Percentiles rank a stretch among this genome's conserved stretches.
Evolutionary conservation across 2,113 vertebrate genomes (phyloP).

Genomic region (Terrapene triunguis): DNA sequence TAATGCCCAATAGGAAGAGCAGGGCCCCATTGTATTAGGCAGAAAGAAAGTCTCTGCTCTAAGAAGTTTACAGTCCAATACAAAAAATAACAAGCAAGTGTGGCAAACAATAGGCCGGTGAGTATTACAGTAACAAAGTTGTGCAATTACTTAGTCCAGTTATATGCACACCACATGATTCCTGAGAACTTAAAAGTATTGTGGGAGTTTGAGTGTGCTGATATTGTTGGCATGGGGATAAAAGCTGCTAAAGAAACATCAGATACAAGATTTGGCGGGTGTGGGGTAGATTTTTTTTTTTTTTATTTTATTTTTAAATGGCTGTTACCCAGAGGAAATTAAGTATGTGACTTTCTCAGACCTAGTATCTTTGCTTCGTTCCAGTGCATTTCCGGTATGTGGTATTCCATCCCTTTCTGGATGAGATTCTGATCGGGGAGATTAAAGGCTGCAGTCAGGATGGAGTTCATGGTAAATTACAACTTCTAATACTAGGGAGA

Average conservation of each 20-base stretch:
- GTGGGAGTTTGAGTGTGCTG: accelerated
- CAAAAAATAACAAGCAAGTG: background rate
- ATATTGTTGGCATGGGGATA: background rate
- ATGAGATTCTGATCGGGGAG: slow-evolving; percentile 93
- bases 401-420: slow-evolving; percentile 96
- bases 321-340: slow-evolving; percentile 22
- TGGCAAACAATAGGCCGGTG: background rate
- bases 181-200: background rate
- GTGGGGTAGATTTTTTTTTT: background rate
- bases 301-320: slow-evolving; percentile 24
- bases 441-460: slow-evolving; percentile 97
- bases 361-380: background rate
- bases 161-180: background rate
- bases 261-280: background rate
- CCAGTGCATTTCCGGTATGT: slow-evolving; percentile 95
- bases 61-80: background rate
- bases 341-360: accelerated
- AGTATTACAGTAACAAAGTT: background rate
- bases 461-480: slow-evolving; percentile 88
- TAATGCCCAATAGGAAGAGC: background rate
- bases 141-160: background rate
- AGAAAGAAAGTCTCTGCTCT: background rate
- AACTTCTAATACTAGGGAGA: accelerated
- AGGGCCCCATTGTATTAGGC: background rate
- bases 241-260: background rate